These are phyloP conservation scores for Ictalurus punctatus DNA, from an alignment of 2,113 vertebrate species.

Conservation along the genomic window DNA sequence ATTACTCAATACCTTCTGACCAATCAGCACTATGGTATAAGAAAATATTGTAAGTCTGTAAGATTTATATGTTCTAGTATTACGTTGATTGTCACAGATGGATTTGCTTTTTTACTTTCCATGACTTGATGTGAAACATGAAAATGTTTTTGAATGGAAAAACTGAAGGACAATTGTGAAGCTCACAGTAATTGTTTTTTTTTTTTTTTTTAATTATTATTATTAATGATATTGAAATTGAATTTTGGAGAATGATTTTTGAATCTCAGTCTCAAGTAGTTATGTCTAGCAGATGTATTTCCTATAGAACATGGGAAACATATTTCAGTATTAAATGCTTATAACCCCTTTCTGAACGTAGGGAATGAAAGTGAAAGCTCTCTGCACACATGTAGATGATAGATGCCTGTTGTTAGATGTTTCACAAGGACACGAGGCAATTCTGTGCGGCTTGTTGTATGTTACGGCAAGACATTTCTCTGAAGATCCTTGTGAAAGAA, in stretches of 20 bases:
- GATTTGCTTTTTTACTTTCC: neutral
- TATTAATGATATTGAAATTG: neutral
- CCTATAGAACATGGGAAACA: neutral
- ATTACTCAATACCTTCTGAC: no score
- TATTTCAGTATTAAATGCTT: neutral
- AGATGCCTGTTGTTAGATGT: conserved; percentile 5
- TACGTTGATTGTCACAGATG: neutral
- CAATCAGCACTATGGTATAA: neutral
- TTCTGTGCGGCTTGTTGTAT: neutral
- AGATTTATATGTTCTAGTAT: neutral
- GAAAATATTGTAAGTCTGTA: neutral
- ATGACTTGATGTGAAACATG: conserved; percentile 14
- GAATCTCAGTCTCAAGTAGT: neutral
- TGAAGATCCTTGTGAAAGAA: conserved; percentile 18
- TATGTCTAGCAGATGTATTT: neutral
- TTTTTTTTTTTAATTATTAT: neutral
- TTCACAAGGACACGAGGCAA: conserved; percentile 21
- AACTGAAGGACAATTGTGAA: neutral
- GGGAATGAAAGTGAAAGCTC: neutral
- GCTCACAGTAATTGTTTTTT: neutral
- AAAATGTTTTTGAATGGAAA: neutral
- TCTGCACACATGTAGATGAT: neutral
- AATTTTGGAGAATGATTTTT: neutral
- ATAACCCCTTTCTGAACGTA: neutral
- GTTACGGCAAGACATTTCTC: neutral